phyloP scores from a whole-genome alignment of 1,140 invertebrate genomes.

The Ridgeia piscesae region DNA sequence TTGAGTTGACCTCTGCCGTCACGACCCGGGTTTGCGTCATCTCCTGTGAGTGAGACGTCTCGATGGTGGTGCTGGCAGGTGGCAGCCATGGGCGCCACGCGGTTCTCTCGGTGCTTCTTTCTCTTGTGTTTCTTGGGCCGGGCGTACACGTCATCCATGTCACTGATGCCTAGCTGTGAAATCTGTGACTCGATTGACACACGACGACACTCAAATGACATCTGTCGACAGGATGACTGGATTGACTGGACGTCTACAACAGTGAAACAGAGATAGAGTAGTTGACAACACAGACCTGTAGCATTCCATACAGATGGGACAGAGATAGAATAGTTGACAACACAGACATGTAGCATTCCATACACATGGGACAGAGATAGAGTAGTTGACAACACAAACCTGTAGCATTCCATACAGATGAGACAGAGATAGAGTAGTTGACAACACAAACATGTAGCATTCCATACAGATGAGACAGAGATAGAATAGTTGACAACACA shows the following conservation, averaged over 20 bases:
- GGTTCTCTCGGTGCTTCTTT: not conserved
- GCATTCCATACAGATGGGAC: too few species aligned
- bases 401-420: too few species aligned
- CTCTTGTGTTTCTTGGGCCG: not conserved
- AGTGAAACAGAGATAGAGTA: slow-evolving; percentile 24
- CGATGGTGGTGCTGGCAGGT: not conserved
- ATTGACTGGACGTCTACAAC: slow-evolving; percentile 44
- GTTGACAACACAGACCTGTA: not conserved
- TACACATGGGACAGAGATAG: too few species aligned
- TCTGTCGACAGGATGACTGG: slow-evolving; percentile 8
- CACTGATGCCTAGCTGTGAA: not conserved
- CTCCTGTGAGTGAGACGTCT: not conserved
- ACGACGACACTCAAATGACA: slow-evolving; percentile 12
- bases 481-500: too few species aligned
- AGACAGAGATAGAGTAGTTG: too few species aligned
- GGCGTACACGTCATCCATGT: not conserved
- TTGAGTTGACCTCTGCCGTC: not conserved
- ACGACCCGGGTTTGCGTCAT: not conserved
- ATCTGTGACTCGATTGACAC: slow-evolving; percentile 9
- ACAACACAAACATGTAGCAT: too few species aligned
- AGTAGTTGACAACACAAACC: too few species aligned
- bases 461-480: too few species aligned
- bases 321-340: too few species aligned
- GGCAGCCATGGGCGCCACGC: not conserved
- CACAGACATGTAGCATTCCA: too few species aligned